Conservation (phyloP, 2,113 vertebrate genomes). For the Struthidea cinerea region DNA sequence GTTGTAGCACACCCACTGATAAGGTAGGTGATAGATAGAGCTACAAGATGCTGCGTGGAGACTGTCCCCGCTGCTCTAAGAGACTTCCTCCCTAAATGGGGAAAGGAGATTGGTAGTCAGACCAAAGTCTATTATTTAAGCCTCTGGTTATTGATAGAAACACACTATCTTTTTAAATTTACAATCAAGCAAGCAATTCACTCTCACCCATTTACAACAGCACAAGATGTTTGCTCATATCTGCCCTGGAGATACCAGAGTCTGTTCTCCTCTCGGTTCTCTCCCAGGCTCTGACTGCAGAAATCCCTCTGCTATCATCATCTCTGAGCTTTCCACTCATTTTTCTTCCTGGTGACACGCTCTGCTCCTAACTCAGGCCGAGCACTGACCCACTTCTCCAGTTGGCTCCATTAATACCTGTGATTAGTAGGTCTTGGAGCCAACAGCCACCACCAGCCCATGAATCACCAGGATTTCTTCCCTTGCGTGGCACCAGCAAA, state of each 20-base stretch:
- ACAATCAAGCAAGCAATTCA: slow-evolving; percentile 55
- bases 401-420: not conserved
- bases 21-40: slow-evolving; percentile 29
- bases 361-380: not conserved
- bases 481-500: not conserved
- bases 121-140: slow-evolving; percentile 37
- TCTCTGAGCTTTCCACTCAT: not conserved
- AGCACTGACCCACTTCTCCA: not conserved
- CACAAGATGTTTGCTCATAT: slow-evolving; percentile 33
- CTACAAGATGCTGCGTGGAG: not conserved
- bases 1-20: slow-evolving; percentile 27
- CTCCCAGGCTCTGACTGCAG: not conserved
- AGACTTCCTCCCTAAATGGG: not conserved
- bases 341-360: not conserved
- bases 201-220: slow-evolving; percentile 35
- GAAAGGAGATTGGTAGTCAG: slow-evolving; percentile 35
- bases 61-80: not conserved
- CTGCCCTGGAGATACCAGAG: not conserved
- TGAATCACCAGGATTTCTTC: slow-evolving; percentile 36
- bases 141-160: slow-evolving; percentile 47
- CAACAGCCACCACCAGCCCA: not conserved
- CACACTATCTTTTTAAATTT: slow-evolving; percentile 51
- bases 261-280: not conserved
- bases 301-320: not conserved
- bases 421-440: slow-evolving; percentile 25